Evolutionary conservation across 53 echinoderm and acorn worm genomes (phyloP).

Genomic region (Henricia sp.): DNA sequence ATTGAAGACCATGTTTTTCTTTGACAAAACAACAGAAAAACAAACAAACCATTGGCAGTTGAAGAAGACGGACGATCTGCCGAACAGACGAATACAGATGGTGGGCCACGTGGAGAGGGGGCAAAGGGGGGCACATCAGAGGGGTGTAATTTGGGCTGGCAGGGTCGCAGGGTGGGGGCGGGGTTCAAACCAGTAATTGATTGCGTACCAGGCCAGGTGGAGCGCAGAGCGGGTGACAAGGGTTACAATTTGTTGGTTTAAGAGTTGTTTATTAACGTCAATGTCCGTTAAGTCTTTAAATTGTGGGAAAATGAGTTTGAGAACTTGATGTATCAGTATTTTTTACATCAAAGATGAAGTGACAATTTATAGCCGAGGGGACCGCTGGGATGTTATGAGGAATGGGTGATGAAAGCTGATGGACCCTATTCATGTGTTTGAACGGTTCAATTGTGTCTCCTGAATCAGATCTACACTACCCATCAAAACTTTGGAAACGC

Average conservation of each 20-base stretch:
- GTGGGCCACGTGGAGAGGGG: neutral
- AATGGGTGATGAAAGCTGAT: too few species aligned
- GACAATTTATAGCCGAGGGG: too few species aligned
- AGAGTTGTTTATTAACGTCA: neutral
- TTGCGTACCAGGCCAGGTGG: neutral
- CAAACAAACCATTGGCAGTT: constrained; percentile 21
- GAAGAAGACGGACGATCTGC: constrained; percentile 11
- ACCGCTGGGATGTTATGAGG: too few species aligned
- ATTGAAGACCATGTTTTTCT: too few species aligned
- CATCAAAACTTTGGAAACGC: too few species aligned
- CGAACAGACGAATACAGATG: neutral
- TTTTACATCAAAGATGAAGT: too few species aligned
- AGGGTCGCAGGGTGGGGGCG: neutral
- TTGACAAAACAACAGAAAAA: constrained; percentile 50
- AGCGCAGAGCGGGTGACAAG: neutral
- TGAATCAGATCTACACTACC: too few species aligned
- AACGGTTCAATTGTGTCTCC: too few species aligned
- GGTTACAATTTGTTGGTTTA: constrained; percentile 18
- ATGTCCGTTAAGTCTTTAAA: neutral
- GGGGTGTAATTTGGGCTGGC: constrained; percentile 19
- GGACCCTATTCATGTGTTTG: too few species aligned
- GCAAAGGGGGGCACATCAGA: constrained; percentile 11
- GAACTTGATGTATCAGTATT: too few species aligned
- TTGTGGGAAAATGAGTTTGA: too few species aligned
- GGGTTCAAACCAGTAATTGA: constrained; percentile 1